Evolutionary conservation across 92 coral and sea anemone species (phyloP).

Genomic region (Actinostola sp.): DNA sequence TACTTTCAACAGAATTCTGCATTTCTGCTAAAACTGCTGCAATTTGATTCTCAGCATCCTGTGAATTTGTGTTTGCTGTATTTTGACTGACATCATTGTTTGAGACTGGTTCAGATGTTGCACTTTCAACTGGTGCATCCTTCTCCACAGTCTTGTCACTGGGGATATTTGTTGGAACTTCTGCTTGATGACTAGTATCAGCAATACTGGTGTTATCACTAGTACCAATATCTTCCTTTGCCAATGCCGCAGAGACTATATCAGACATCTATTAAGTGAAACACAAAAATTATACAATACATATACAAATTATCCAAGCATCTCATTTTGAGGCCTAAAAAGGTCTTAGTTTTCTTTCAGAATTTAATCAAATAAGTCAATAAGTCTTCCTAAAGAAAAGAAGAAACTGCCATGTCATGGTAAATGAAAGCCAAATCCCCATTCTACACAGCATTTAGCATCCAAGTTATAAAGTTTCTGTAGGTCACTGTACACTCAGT

Average conservation of each 20-base stretch:
- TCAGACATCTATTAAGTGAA: constrained; percentile 5
- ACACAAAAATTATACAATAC: not conserved
- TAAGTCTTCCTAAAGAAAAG: too few relatives aligned
- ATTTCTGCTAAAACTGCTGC: constrained; percentile 31
- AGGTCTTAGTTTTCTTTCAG: too few relatives aligned
- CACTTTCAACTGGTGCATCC: not conserved
- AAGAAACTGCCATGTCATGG: too few relatives aligned
- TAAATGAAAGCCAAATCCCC: too few relatives aligned
- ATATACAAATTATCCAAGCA: too few relatives aligned
- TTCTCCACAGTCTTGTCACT: not conserved
- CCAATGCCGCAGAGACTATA: constrained; percentile 14
- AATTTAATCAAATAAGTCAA: too few relatives aligned
- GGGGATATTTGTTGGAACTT: not conserved
- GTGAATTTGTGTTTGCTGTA: not conserved
- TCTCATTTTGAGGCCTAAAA: too few relatives aligned
- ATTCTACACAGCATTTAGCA: too few relatives aligned
- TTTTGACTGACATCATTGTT: not conserved
- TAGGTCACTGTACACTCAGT: too few relatives aligned
- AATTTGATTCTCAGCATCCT: constrained; percentile 32
- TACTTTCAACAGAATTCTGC: constrained; percentile 23
- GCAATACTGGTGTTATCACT: not conserved
- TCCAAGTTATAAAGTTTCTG: too few relatives aligned
- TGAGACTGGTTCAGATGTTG: not conserved
- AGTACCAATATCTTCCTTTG: not conserved
- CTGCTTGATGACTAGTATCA: not conserved